Evolutionary conservation across 30 jellyfish, hydroid and myxozoan genomes (phyloP), one percentile per base, ranked within the genome.

Genomic region (Aurelia aurita): DNA sequence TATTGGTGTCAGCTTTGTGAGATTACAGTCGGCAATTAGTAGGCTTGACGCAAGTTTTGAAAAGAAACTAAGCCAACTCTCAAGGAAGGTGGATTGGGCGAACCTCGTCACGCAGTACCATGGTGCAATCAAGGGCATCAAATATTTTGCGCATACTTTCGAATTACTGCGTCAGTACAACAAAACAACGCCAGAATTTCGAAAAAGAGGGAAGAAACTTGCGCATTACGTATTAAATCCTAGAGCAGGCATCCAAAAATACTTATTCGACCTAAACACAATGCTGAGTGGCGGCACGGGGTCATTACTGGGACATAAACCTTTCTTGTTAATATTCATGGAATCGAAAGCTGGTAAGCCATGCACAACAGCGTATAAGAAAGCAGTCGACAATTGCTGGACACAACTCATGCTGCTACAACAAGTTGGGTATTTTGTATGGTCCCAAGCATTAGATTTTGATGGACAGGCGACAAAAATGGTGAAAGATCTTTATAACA

Each of bases 381-480:
- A 23, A 39, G 49, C 76, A 19, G 72, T 84, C 27, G 93, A 70
- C 26, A 34, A 32, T 59, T 58, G 62, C 53, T 69, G 83, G 80
- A 46, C 61, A 23, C 79, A 84, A 79, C 35, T 84, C 57, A 18
- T 57, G 28, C 19, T 84, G 58, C 54, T 69, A 25, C 93, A 84
- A 70, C 87, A 84, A 34, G 31, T 62, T 22, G 93, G 85, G 20
- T 84, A 69, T 44, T 39, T 72, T 77, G 83, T 84, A 15, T 84
- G 93, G 93, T 64, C 88, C 32, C 85, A 84, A 84, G 93, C 93
- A 6, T 59, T 69, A 46, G 86, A 16, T 19, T 69, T 84, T 31
- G 1, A 29, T 10, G 81, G 72, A 8, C 26, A 19, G 35, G 22
- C 43, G 32, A 64, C 75, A 27, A 55, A 34, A 7, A 28, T 45